Evolutionary conservation across 2,797 vertebrate species (phyloP).

Genomic region (Ctenochaetus hawaiiensis): DNA sequence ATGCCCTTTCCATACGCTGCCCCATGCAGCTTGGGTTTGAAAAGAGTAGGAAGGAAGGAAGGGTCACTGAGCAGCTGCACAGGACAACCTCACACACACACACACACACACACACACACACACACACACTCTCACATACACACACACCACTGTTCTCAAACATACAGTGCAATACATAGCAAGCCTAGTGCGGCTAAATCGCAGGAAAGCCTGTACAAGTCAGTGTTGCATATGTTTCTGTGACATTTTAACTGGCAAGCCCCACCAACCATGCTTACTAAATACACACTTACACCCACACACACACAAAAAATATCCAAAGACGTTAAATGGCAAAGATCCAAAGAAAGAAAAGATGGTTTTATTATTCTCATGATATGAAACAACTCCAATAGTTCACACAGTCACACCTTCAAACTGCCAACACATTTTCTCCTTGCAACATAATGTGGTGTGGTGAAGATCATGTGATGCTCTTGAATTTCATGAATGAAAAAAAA

Average conservation of each 20-base stretch:
- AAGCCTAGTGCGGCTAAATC: constrained; percentile 9
- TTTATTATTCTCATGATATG: constrained; percentile 17
- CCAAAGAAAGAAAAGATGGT: constrained; percentile 18
- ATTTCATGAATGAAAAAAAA: neutral
- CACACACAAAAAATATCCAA: constrained; percentile 17
- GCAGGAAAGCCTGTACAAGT: constrained; percentile 2
- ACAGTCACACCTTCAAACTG: constrained; percentile 23
- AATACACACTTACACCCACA: constrained; percentile 1
- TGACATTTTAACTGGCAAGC: constrained; percentile 26
- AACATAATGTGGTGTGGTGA: neutral
- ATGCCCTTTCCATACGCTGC: constrained; percentile 99
- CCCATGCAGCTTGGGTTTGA: constrained; percentile 96
- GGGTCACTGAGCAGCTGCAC: constrained; percentile 75
- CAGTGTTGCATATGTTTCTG: constrained; percentile 10
- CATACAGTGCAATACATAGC: constrained; percentile 24
- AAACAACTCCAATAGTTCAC: constrained; percentile 5
- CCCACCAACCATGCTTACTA: neutral
- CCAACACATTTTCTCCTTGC: constrained; percentile 6
- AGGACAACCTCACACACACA: constrained; percentile 36
- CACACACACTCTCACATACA: neutral
- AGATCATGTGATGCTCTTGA: constrained; percentile 12
- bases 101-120: constrained; percentile 8
- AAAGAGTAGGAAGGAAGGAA: constrained; percentile 89
- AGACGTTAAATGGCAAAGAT: constrained; percentile 20
- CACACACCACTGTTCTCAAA: constrained; percentile 20